phyloP scores from a whole-genome alignment of 2,888 invertebrate genomes.

The Pollenia amentaria region DNA sequence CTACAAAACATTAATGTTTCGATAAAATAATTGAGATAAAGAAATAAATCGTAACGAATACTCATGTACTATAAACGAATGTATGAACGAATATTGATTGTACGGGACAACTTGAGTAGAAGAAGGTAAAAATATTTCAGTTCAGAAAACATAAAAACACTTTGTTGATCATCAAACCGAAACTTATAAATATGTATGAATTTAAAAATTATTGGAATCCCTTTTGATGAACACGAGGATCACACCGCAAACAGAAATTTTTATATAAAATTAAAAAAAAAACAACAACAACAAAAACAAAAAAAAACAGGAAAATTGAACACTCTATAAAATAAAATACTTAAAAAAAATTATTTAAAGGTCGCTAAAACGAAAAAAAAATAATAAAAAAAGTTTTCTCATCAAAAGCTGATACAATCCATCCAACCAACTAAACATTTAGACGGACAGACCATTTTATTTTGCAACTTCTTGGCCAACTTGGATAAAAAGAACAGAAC shows the following conservation, averaged over 20 bases:
- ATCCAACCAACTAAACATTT: conserved; percentile 39
- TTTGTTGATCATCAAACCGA: conserved; percentile 76
- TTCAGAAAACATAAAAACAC: conserved; percentile 62
- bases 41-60: conserved; percentile 76
- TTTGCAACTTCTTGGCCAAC: conserved; percentile 30
- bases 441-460: conserved; percentile 8
- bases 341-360: conserved; percentile 61
- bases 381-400: conserved; percentile 49
- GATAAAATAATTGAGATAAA: conserved; percentile 83
- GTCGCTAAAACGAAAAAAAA: conserved; percentile 59
- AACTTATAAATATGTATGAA: conserved; percentile 83
- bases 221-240: conserved; percentile 77
- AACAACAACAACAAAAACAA: conserved; percentile 26
- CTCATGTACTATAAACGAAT: conserved; percentile 17
- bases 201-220: conserved; percentile 83
- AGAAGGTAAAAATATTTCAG: conserved; percentile 61
- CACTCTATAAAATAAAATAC: conserved; percentile 43
- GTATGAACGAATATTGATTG: conserved; percentile 8
- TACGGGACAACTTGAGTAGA: conserved; percentile 40
- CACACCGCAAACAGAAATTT: conserved; percentile 67
- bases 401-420: conserved; percentile 66
- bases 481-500: conserved; percentile 27
- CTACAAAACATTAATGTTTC: conserved; percentile 68
- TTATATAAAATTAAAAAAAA: conserved; percentile 27
- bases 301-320: conserved; percentile 61